Evolutionary conservation across 2,888 invertebrate genomes (phyloP).

Genomic region (Andrena trimmerana): DNA sequence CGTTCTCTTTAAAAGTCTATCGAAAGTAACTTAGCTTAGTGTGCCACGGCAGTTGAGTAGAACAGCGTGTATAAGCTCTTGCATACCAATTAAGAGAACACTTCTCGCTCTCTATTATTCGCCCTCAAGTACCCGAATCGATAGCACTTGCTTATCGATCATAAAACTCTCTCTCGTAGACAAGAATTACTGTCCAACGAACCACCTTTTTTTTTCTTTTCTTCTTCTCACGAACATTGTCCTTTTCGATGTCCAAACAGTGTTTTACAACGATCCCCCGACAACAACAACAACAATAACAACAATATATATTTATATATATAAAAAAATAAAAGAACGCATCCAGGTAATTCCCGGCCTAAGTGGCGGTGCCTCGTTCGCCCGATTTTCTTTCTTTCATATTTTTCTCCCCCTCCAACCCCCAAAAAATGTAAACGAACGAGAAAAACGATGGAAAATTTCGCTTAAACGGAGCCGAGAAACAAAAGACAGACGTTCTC

Average conservation of each 20-base stretch:
- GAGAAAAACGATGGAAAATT: slow-evolving; percentile 17
- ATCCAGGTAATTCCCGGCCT: slow-evolving; percentile 74
- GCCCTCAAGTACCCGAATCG: slow-evolving; percentile 65
- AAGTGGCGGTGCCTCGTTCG: slow-evolving; percentile 71
- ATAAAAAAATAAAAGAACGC: slow-evolving; percentile 41
- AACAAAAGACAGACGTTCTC: slow-evolving; percentile 48
- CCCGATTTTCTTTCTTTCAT: background rate
- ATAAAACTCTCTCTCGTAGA: slow-evolving; percentile 54
- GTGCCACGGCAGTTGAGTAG: slow-evolving; percentile 64
- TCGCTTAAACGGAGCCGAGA: slow-evolving; percentile 4
- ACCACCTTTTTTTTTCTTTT: slow-evolving; percentile 11
- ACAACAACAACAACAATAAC: background rate
- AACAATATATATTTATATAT: too few relatives aligned
- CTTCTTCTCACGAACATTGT: slow-evolving; percentile 48
- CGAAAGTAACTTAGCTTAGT: slow-evolving; percentile 65
- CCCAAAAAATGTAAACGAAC: background rate
- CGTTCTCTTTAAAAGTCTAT: slow-evolving; percentile 19
- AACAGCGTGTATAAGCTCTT: slow-evolving; percentile 67
- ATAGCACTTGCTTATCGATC: slow-evolving; percentile 69
- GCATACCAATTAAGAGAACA: slow-evolving; percentile 72
- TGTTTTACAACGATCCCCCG: slow-evolving; percentile 16
- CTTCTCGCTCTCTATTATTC: slow-evolving; percentile 67
- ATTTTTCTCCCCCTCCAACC: background rate
- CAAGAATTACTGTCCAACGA: slow-evolving; percentile 60
- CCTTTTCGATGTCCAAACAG: slow-evolving; percentile 51